Evolutionary conservation across 1,140 invertebrate species (phyloP).

Genomic region (Platorchestia sp.): DNA sequence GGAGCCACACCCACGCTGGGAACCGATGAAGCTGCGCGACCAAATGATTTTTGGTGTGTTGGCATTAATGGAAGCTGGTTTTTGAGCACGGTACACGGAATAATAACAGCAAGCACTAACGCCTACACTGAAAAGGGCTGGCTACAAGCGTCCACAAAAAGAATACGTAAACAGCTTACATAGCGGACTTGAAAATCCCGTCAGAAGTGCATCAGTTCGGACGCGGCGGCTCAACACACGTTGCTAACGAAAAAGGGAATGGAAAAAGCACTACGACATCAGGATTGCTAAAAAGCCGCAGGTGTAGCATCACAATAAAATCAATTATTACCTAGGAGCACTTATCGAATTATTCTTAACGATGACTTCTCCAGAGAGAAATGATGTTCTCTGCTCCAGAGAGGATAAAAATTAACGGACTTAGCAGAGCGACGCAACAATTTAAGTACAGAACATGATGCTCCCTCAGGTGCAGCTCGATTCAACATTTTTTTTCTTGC

Average conservation of each 20-base stretch:
- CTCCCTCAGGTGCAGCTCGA: not conserved
- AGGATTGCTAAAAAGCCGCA: not conserved
- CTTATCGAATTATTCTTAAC: constrained; percentile 35
- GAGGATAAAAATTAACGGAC: constrained; percentile 7
- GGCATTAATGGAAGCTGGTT: not conserved
- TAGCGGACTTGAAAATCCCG: not conserved
- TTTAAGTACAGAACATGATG: not conserved
- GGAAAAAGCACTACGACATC: not conserved
- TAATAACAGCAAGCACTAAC: not conserved
- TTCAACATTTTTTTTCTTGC: not conserved
- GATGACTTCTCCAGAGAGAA: not conserved
- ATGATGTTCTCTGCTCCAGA: not conserved
- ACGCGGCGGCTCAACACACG: no score
- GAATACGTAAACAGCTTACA: not conserved
- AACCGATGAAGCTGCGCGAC: not conserved
- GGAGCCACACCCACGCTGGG: not conserved
- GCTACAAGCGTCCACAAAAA: not conserved
- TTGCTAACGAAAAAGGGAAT: not conserved
- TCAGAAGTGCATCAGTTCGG: not conserved
- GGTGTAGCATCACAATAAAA: not conserved
- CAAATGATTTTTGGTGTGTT: not conserved
- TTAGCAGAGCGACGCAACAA: not conserved
- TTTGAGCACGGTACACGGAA: not conserved
- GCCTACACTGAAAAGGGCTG: not conserved
- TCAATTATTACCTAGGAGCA: constrained; percentile 24